Conservation (phyloP, 1,140 invertebrate genomes). For the Acyrthosiphon pisum region DNA sequence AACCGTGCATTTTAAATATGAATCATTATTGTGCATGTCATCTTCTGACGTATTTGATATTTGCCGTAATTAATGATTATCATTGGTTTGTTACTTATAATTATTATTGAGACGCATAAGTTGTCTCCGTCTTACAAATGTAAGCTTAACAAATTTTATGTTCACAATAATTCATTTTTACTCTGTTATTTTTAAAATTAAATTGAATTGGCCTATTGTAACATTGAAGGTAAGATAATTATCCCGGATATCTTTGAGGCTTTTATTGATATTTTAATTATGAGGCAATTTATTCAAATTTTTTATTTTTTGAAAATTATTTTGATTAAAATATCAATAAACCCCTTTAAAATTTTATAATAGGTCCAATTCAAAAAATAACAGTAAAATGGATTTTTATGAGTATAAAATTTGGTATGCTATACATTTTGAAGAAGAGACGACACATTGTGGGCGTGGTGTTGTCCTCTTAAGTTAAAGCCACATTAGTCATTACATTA, state of each 20-base stretch:
- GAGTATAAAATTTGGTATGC: not conserved
- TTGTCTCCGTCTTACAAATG: not conserved
- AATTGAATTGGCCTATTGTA: not conserved
- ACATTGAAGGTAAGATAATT: not conserved
- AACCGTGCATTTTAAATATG: not conserved
- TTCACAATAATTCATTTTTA: not conserved
- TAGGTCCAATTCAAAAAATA: not conserved
- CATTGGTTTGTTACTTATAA: constrained; percentile 30
- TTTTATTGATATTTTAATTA: not conserved
- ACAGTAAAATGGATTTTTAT: not conserved
- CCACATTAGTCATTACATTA: not conserved
- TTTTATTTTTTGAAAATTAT: too few relatives aligned
- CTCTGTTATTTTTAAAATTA: not conserved
- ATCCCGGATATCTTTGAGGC: too few relatives aligned
- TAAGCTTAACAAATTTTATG: not conserved
- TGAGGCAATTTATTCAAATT: not conserved
- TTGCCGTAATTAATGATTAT: not conserved
- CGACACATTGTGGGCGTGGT: not conserved
- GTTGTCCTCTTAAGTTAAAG: not conserved
- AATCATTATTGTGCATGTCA: not conserved
- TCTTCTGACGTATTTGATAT: not conserved
- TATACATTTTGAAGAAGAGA: not conserved
- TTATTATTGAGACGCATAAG: not conserved
- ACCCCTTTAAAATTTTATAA: not conserved
- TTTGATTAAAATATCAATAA: too few relatives aligned